Evolutionary conservation across 2,113 vertebrate genomes (phyloP), one percentile per base, ranked within the genome.

Genomic region (Pelobates fuscus): DNA sequence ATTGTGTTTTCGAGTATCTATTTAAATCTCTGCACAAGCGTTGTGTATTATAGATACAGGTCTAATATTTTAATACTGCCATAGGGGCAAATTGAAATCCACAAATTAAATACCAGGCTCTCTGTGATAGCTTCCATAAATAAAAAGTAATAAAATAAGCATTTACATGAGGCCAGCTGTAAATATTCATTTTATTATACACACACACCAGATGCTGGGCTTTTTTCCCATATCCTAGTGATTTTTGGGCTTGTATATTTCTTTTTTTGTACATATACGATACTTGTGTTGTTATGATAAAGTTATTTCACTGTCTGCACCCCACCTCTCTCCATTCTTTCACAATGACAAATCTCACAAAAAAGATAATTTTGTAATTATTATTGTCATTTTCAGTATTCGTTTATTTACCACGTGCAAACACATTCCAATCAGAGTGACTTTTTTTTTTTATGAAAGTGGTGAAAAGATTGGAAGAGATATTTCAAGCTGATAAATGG

Each of bases 131-230:
- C 17, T 18, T 57, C 32, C 27, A 58, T 69, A 58, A 69, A 58
- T 41, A 58, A 69, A 68, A 69, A 25, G 57, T 57, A 26, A 71
- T 49, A 71, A 61, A 44, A 20, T 71, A 61, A 46, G 37, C 68
- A 21, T 71, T 61, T 71, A 46, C 44, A 44, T 41, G 30, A 25
- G 54, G 54, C 54, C 67, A 70, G 55, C 67, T 58, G 37, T 70
- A 44, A 21, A 25, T 27, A 29, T 43, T 60, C 18, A 30, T 17
- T 70, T 57, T 44, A 43, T 64, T 41, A 64, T 59, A 44, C 25
- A 71, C 18, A 71, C 18, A 27, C 37, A 61, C 55, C 30, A 59
- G 67, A 70, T 58, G 52, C 67, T 57, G 44, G 55, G 20, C 23
- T 11, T 23, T 55, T 23, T 20, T 10, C n/a, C 6, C 18, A 55